These are phyloP conservation scores for Tetranychus truncatus DNA, from an alignment of 2,888 invertebrate genomes.

Conservation along the genomic window DNA sequence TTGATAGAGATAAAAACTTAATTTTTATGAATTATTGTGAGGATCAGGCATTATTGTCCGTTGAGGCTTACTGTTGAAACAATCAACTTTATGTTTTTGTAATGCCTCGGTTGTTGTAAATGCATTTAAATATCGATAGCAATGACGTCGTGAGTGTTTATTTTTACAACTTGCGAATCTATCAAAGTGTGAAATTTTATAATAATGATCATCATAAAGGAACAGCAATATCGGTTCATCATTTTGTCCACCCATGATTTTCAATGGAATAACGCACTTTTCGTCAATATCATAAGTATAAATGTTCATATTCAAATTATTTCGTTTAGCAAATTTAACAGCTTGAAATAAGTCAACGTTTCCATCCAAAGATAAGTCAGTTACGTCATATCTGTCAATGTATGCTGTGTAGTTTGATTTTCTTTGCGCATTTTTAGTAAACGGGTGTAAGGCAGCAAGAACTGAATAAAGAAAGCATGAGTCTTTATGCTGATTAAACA, in stretches of 20 bases:
- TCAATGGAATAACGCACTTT: neutral
- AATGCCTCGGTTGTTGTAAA: neutral
- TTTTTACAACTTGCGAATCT: neutral
- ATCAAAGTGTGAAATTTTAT: neutral
- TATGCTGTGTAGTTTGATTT: neutral
- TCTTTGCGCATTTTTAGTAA: neutral
- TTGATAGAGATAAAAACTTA: neutral
- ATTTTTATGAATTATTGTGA: neutral
- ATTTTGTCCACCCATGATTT: neutral
- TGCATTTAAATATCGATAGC: neutral
- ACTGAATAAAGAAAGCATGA: neutral
- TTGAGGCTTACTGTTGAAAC: neutral
- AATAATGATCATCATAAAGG: neutral
- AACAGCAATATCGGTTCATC: neutral
- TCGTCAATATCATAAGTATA: neutral
- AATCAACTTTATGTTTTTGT: neutral
- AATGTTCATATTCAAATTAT: neutral
- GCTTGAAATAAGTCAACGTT: neutral
- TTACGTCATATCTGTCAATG: neutral
- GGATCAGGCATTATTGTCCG: neutral
- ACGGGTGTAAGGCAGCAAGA: neutral
- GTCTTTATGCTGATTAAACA: neutral
- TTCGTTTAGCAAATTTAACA: neutral
- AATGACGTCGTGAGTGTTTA: neutral
- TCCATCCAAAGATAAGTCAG: neutral